phyloP scores from a whole-genome alignment of 1,140 invertebrate species.

The Aphidius ervi region DNA sequence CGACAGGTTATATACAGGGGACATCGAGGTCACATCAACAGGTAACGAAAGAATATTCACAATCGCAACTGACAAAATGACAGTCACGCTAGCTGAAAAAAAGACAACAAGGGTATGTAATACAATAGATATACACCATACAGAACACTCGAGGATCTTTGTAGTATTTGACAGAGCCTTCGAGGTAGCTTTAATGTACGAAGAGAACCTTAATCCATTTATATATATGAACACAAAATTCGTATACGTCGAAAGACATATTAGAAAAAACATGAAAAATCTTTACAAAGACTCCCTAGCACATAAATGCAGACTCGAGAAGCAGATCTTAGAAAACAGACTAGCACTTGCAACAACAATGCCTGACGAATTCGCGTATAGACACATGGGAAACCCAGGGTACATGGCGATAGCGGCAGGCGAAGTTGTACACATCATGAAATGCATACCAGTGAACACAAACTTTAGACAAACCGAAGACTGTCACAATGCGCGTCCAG shows the following conservation, averaged over 20 bases:
- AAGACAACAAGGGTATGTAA: no score
- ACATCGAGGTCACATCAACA: no score
- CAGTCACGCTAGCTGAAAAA: no score
- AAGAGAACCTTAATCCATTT: constrained; percentile 21
- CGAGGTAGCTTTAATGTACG: neutral
- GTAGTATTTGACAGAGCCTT: neutral
- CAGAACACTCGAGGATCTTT: neutral
- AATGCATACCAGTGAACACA: no score
- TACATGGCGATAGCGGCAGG: no score
- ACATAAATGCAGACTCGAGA: constrained; percentile 24
- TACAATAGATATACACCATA: neutral
- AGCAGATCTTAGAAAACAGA: constrained; percentile 16
- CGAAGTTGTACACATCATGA: no score
- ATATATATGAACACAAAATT: constrained; percentile 27
- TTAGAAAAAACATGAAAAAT: constrained; percentile 5
- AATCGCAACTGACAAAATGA: no score
- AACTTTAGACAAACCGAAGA: no score
- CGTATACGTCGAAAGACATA: constrained; percentile 20
- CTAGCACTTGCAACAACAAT: constrained; percentile 12
- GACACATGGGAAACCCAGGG: no score
- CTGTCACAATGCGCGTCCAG: no score
- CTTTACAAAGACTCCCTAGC: constrained; percentile 19
- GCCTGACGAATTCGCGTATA: constrained; percentile 25
- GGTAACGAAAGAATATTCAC: no score
- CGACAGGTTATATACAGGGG: no score